A percentile compares a stretch with the other conserved stretches of the same genome.
phyloP scores from a whole-genome alignment of 2,888 invertebrate species.

The Dendrolimus pini region DNA sequence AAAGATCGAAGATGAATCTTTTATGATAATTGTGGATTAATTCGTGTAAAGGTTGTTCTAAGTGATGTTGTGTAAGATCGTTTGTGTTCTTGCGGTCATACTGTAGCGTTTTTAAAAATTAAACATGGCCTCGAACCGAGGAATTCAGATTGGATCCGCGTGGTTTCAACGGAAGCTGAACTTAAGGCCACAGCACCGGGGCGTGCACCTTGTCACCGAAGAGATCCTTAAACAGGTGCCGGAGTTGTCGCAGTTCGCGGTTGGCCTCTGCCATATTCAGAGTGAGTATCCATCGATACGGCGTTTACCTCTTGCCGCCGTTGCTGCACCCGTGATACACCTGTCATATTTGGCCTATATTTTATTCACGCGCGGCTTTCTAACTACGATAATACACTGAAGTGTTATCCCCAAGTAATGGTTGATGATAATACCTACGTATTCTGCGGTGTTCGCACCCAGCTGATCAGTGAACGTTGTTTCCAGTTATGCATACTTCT shows the following conservation, averaged over 20 bases:
- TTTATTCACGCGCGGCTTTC: constrained; percentile 30
- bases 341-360: constrained; percentile 49
- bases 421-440: constrained; percentile 2
- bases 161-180: constrained; percentile 99
- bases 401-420: constrained; percentile 14
- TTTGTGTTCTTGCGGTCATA: constrained; percentile 71
- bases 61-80: constrained; percentile 76
- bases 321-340: constrained; percentile 43
- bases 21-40: constrained; percentile 83
- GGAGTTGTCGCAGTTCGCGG: constrained; percentile 94
- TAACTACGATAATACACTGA: constrained; percentile 18
- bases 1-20: constrained; percentile 79
- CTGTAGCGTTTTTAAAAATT: constrained; percentile 75
- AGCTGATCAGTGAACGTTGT: constrained; percentile 51
- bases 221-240: constrained; percentile 96
- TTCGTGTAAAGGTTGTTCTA: constrained; percentile 72
- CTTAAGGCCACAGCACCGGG: constrained; percentile 96
- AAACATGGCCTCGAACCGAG: constrained; percentile 92
- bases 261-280: constrained; percentile 97
- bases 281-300: constrained; percentile 82
- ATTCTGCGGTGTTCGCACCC: constrained; percentile 10
- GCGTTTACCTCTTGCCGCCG: constrained; percentile 49
- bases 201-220: constrained; percentile 97
- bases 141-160: constrained; percentile 96
- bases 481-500: constrained; percentile 97